phyloP scores from a whole-genome alignment of 2,888 invertebrate species.

The Hydroisotoma schaefferi region DNA sequence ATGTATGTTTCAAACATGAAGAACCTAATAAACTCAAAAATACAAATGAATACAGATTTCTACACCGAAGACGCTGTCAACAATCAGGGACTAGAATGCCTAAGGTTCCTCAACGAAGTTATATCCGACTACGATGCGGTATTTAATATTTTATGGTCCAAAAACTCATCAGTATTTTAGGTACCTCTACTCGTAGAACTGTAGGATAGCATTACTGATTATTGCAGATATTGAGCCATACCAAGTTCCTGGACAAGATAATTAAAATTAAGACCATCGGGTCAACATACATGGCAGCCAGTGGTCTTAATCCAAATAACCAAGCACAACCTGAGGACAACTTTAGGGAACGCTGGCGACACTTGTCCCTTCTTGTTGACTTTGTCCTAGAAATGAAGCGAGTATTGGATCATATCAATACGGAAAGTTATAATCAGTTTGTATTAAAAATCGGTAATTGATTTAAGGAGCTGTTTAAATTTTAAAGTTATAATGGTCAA shows the following conservation, averaged over 20 bases:
- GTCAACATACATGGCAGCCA: conserved; percentile 17
- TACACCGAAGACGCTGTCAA: conserved; percentile 18
- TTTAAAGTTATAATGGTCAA: too few species aligned
- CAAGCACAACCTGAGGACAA: conserved; percentile 1
- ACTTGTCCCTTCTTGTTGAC: conserved; percentile 18
- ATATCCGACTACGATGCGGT: conserved; percentile 19
- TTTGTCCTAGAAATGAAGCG: conserved; percentile 21
- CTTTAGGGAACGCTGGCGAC: conserved; percentile 14
- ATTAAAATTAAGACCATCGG: conserved; percentile 23
- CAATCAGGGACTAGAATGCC: conserved; percentile 13
- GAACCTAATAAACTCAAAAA: neutral
- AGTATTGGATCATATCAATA: conserved; percentile 8
- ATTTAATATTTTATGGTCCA: too few species aligned
- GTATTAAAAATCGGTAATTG: conserved; percentile 10
- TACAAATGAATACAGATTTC: conserved; percentile 7
- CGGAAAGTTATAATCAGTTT: conserved; percentile 14
- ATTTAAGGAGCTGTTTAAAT: neutral
- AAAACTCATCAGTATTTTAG: too few species aligned
- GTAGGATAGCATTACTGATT: neutral
- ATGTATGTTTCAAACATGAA: neutral
- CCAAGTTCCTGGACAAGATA: conserved; percentile 9
- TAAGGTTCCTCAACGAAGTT: conserved; percentile 17
- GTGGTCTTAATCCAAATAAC: conserved; percentile 7
- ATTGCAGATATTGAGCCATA: conserved; percentile 5
- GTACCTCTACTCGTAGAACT: too few species aligned